Evolutionary conservation across 2,113 vertebrate genomes (phyloP).

Genomic region (Kryptolebias marmoratus): DNA sequence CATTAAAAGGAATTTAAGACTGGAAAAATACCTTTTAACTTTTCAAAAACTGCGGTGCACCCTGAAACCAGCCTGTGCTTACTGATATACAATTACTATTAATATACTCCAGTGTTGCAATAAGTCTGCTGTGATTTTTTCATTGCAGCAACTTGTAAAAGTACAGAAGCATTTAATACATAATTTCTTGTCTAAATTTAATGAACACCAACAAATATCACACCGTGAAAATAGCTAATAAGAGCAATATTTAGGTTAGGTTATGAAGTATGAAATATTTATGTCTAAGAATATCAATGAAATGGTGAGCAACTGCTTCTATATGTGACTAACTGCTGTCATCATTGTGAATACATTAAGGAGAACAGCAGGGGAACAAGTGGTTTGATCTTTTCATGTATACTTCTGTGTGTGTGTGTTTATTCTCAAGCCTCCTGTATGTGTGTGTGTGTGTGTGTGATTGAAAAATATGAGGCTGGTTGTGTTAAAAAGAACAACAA

Average conservation of each 20-base stretch:
- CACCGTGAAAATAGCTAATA: conserved; percentile 54
- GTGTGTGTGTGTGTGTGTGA: background rate
- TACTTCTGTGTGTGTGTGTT: conserved; percentile 9
- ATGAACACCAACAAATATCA: conserved; percentile 63
- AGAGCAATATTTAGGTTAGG: conserved; percentile 59
- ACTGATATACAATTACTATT: conserved; percentile 4
- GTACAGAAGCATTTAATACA: conserved; percentile 55
- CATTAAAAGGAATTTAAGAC: no score
- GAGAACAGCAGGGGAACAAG: conserved; percentile 47
- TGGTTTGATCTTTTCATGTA: conserved; percentile 42
- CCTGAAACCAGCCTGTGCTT: conserved; percentile 5
- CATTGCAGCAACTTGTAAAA: conserved; percentile 54
- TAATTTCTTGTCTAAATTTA: conserved; percentile 39
- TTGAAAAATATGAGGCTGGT: conserved; percentile 4
- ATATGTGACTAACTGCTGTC: conserved; percentile 61
- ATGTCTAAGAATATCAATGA: conserved; percentile 76
- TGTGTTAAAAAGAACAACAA: background rate
- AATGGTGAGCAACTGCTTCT: conserved; percentile 62
- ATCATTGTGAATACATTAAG: conserved; percentile 46
- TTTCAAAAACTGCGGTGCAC: no score
- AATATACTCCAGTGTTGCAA: conserved; percentile 10
- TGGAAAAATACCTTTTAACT: no score
- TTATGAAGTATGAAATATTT: conserved; percentile 73
- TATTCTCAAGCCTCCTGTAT: background rate
- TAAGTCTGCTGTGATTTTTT: conserved; percentile 30